Conservation (phyloP, 2,888 invertebrate genomes). For the Melieria picta region DNA sequence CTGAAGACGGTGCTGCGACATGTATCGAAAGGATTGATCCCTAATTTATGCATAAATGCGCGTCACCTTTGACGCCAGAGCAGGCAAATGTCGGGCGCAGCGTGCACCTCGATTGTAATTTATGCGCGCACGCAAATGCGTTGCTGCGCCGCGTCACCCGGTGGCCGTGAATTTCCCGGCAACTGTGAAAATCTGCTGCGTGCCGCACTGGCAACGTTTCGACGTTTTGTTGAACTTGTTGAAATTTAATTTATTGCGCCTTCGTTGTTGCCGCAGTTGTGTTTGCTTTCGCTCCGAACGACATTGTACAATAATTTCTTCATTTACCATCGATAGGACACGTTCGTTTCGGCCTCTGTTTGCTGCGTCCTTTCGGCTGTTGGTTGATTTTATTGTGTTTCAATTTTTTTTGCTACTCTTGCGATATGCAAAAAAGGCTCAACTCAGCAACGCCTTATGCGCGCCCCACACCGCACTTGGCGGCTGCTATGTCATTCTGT, state of each 20-base stretch:
- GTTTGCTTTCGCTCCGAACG: too few species aligned
- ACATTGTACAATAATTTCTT: too few species aligned
- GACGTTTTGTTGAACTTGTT: not conserved
- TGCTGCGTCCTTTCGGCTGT: too few species aligned
- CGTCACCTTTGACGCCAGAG: constrained; percentile 52
- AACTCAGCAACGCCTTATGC: constrained; percentile 30
- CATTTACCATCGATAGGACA: too few species aligned
- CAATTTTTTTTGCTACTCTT: constrained; percentile 14
- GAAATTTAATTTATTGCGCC: constrained; percentile 5
- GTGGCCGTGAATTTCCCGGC: not conserved
- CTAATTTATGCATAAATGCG: constrained; percentile 65
- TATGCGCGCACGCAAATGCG: constrained; percentile 20
- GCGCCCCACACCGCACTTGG: not conserved
- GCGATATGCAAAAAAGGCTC: constrained; percentile 53
- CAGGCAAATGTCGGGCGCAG: constrained; percentile 7
- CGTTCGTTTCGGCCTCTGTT: too few species aligned
- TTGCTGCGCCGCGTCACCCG: not conserved
- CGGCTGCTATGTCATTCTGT: not conserved
- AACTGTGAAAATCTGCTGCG: not conserved
- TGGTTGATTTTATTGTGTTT: too few species aligned
- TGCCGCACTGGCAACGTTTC: not conserved
- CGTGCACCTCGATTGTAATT: constrained; percentile 36
- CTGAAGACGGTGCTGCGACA: constrained; percentile 33
- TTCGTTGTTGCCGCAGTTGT: too few species aligned
- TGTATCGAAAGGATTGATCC: constrained; percentile 58